Base-by-base conservation (phyloP, 2,888 invertebrate species). In the Eugnorisma glareosa region DNA sequence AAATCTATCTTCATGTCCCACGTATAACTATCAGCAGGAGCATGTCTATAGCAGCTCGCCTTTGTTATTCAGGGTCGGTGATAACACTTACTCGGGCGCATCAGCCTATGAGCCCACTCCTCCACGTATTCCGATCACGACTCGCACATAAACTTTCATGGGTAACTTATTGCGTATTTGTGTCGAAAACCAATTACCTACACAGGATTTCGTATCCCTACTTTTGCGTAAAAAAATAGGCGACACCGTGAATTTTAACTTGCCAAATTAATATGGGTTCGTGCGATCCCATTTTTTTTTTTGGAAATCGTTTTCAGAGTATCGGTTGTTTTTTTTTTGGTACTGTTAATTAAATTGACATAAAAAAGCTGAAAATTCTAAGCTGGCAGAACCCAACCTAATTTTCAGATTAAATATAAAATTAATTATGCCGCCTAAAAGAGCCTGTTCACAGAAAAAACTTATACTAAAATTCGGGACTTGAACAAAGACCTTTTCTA, bases 91-190 rank as follows among this genome's bases (percentile, higher is more conserved):
- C 87, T 89, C 87, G 74, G 80, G 81, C 86, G 88, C 88, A 87
- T 90, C 90, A 90, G 83, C 78, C 86, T 88, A 89, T 89, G 88
- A 86, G 88, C 84, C 80, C 86, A 82, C 73, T 80, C 61, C 70
- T 79, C 86, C 83, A 75, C 81, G 88, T 89, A 93, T 93, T 93
- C 94, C 74, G 85, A 88, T 92, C 94, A 94, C 93, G 93, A 79
- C 89, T 68, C 85, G 73, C 88, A 82, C 93, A 93, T 94, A 94
- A 94, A 94, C 88, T 92, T 93, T 93, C 93, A 93, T 92, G 93
- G 93, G 90, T 92, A 93, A 93, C 91, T 93, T 94, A 94, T 93
- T 91, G 92, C 92, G 92, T 93, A 93, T 94, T 93, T 94, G 93
- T 94, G 92, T 93, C 91, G 93, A 93, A 93, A 94, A 93, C 92